Conservation (phyloP, 2,888 invertebrate species). For the Nemurella pictetii region DNA sequence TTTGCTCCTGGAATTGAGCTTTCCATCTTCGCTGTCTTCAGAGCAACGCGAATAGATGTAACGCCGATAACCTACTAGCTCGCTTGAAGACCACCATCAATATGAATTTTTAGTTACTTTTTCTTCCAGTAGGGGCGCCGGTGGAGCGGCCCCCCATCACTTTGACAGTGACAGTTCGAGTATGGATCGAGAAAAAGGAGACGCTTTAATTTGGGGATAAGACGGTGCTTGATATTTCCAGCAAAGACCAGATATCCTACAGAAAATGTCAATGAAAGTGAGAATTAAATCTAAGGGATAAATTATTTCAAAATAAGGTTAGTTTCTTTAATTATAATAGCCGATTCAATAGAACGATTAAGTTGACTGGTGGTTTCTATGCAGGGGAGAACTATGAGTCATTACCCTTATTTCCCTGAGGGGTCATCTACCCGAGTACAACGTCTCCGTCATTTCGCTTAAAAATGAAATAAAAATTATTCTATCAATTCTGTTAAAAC, state of each 20-base stretch:
- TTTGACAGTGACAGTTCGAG: not conserved
- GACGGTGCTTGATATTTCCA: not conserved
- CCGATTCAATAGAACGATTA: not conserved
- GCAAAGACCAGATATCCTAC: not conserved
- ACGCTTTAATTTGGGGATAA: not conserved
- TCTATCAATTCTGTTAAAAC: not conserved
- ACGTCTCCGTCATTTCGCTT: not conserved
- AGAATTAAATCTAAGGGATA: not conserved
- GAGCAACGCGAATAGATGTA: not conserved
- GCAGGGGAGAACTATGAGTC: not conserved
- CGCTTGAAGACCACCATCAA: not conserved
- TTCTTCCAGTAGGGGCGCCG: not conserved
- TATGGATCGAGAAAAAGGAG: not conserved
- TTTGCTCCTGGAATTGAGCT: not conserved
- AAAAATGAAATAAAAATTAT: too few species aligned
- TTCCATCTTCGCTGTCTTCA: not conserved
- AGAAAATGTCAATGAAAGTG: not conserved
- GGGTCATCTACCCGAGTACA: not conserved
- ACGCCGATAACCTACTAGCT: conserved; percentile 16
- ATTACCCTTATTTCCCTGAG: not conserved
- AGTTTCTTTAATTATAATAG: not conserved
- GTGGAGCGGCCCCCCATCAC: not conserved
- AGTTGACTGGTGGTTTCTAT: not conserved
- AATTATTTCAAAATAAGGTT: not conserved
- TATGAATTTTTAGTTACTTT: not conserved